phyloP scores from a whole-genome alignment of 2,113 vertebrate species.

The Macheiramphus alcinus region DNA sequence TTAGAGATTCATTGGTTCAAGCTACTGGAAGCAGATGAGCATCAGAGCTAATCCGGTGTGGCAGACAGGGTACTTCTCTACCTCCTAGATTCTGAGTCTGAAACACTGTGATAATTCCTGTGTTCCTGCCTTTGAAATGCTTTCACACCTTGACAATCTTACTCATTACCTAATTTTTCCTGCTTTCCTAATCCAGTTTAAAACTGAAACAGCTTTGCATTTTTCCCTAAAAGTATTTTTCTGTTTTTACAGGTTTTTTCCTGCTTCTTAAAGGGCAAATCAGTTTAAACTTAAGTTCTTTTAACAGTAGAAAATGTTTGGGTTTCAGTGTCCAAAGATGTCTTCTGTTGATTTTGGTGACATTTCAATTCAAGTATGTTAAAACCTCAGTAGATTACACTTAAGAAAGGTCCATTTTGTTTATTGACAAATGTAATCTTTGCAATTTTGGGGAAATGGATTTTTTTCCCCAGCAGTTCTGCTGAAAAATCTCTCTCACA shows the following conservation, averaged over 20 bases:
- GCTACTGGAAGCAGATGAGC: conserved; percentile 13
- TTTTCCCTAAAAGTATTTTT: not conserved
- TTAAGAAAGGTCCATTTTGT: not conserved
- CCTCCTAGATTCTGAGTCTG: not conserved
- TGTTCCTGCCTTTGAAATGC: not conserved
- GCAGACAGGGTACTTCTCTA: not conserved
- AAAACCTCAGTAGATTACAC: not conserved
- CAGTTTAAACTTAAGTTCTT: not conserved
- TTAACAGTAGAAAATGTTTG: not conserved
- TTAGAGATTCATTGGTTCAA: conserved; percentile 27
- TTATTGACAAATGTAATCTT: not conserved
- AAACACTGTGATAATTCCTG: not conserved
- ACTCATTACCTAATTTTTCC: not conserved
- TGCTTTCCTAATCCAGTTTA: not conserved
- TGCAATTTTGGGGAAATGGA: not conserved
- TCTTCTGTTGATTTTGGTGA: not conserved
- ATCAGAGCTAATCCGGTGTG: not conserved
- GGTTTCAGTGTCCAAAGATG: not conserved
- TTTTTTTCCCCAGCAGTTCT: not conserved
- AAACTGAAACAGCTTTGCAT: not conserved
- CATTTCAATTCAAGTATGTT: not conserved
- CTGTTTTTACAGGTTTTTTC: not conserved
- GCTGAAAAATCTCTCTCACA: not conserved
- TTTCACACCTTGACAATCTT: not conserved
- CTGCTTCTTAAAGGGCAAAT: not conserved